These are phyloP conservation scores for Pachycephala philippinensis DNA, from an alignment of 2,113 vertebrate genomes.

Conservation along the genomic window DNA sequence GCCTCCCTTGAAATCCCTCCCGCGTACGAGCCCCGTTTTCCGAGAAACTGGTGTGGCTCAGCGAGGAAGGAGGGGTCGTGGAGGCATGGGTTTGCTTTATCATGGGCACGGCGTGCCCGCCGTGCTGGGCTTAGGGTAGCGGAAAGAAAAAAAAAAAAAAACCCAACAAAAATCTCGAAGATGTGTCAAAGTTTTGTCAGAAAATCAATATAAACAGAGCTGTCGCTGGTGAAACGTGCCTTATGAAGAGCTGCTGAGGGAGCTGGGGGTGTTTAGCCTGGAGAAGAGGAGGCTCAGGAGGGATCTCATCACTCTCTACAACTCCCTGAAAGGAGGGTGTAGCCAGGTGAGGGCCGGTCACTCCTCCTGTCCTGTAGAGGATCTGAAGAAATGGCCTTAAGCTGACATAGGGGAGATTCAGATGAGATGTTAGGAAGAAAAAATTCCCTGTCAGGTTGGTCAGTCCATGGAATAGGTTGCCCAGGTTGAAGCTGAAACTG, in stretches of 20 bases:
- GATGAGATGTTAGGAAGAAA: not conserved
- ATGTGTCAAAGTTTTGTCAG: not conserved
- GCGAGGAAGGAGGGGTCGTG: not conserved
- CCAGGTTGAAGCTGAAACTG: not conserved
- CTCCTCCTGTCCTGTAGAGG: not conserved
- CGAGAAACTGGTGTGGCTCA: not conserved
- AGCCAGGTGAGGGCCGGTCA: not conserved
- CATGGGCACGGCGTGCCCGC: not conserved
- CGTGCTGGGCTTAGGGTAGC: too few relatives aligned
- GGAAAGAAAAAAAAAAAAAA: too few relatives aligned
- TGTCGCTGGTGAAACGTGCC: not conserved
- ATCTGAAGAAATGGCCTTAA: not conserved
- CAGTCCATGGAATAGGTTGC: not conserved
- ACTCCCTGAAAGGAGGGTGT: not conserved
- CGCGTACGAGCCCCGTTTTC: not conserved
- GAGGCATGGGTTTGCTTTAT: not conserved
- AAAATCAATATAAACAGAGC: not conserved
- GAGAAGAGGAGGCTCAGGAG: not conserved
- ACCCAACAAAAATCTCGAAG: fast-evolving
- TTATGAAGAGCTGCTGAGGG: not conserved
- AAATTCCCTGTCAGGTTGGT: not conserved
- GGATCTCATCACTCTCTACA: not conserved
- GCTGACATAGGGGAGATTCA: too few relatives aligned
- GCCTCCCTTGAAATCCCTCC: not conserved
- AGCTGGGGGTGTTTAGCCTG: not conserved